Conservation (phyloP, 2,888 invertebrate species). For the Epinotia brunnichana region DNA sequence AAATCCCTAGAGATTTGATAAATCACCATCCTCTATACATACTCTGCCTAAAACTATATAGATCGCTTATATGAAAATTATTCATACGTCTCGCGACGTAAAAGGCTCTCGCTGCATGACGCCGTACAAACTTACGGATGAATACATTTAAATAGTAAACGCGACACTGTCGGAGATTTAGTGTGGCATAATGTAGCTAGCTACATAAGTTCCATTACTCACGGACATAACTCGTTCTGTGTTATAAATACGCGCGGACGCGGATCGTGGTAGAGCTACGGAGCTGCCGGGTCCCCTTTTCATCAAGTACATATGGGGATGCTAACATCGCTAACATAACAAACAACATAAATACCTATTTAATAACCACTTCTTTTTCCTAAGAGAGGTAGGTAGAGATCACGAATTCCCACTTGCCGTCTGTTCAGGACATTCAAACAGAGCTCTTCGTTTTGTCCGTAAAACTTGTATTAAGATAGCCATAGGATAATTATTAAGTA, state of each 20-base stretch:
- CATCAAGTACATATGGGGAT: background rate
- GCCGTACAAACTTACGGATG: conserved; percentile 79
- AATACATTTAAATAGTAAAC: conserved; percentile 84
- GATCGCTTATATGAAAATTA: conserved; percentile 74
- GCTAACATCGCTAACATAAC: background rate
- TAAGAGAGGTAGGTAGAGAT: background rate
- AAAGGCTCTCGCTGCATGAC: conserved; percentile 79
- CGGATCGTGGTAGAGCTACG: conserved; percentile 32
- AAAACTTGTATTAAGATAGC: background rate
- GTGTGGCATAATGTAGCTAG: conserved; percentile 74
- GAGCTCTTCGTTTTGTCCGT: background rate
- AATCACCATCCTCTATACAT: conserved; percentile 31
- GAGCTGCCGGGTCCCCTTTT: conserved; percentile 12
- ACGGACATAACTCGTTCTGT: conserved; percentile 73
- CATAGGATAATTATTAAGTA: too few relatives aligned
- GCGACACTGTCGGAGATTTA: conserved; percentile 79
- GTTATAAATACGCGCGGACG: conserved; percentile 44
- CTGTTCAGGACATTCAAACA: background rate
- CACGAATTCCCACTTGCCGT: background rate
- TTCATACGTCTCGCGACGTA: conserved; percentile 72
- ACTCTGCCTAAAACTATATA: conserved; percentile 40
- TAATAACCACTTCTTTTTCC: background rate
- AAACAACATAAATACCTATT: background rate
- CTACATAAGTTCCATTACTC: conserved; percentile 79
- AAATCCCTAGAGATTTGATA: conserved; percentile 30